These are phyloP conservation scores for Dasypus novemcinctus DNA, from an alignment of 2,113 vertebrate genomes.

Conservation along the genomic window DNA sequence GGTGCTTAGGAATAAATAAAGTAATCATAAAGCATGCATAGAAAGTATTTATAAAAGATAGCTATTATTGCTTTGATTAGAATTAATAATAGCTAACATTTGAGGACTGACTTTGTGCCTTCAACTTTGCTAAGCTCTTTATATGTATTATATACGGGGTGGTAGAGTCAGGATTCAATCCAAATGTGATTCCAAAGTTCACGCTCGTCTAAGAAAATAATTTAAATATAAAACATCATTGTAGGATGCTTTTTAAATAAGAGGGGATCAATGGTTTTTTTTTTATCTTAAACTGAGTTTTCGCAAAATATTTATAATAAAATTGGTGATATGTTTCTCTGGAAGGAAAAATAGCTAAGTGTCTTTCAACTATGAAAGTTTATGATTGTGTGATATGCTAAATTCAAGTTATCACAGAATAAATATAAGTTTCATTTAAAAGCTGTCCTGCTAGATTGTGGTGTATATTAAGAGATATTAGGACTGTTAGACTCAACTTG, in stretches of 20 bases:
- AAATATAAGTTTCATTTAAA: background rate
- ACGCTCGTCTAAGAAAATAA: background rate
- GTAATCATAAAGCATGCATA: background rate
- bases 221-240: background rate
- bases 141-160: background rate
- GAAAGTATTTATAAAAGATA: background rate
- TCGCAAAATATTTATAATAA: conserved; percentile 20
- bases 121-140: background rate
- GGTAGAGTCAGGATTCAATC: conserved; percentile 9
- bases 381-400: background rate
- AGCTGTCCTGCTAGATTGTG: background rate
- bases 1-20: conserved; percentile 9
- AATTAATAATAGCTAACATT: background rate
- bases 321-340: conserved; percentile 5
- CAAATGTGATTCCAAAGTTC: conserved; percentile 29
- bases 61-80: background rate
- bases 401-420: background rate
- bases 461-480: background rate
- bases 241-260: background rate
- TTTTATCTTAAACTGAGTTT: conserved; percentile 24
- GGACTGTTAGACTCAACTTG: background rate
- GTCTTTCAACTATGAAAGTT: background rate
- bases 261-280: background rate
- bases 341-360: background rate
- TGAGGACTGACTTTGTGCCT: background rate